Conservation (phyloP, 2,888 invertebrate species). For the Chydorus sphaericus region DNA sequence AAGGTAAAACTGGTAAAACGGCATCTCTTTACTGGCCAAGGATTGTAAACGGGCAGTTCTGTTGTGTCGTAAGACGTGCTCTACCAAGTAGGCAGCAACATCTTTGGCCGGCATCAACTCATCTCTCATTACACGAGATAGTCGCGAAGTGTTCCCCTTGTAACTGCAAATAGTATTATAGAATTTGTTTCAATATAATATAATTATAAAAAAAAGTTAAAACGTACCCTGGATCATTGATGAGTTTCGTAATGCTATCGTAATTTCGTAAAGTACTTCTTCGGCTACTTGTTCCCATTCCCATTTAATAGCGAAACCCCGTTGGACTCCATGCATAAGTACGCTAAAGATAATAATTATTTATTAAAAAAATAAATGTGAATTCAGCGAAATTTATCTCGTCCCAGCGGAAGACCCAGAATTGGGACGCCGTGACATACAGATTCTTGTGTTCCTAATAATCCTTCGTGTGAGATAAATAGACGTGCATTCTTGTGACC, state of each 20-base stretch:
- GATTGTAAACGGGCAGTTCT: not conserved
- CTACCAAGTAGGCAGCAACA: not conserved
- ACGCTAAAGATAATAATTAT: too few relatives aligned
- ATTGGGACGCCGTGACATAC: not conserved
- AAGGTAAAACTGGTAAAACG: not conserved
- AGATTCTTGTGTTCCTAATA: constrained; percentile 4
- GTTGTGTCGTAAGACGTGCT: not conserved
- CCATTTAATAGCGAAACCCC: not conserved
- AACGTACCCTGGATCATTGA: too few relatives aligned
- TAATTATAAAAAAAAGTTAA: not conserved
- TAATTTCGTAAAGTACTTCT: not conserved
- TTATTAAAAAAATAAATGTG: too few relatives aligned
- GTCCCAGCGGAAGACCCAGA: not conserved
- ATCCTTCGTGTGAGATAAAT: not conserved
- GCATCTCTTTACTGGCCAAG: not conserved
- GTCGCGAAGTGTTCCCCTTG: not conserved
- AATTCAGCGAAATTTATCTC: not conserved
- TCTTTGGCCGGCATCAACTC: not conserved
- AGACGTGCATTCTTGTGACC: not conserved
- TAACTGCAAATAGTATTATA: too few relatives aligned
- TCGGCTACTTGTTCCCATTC: constrained; percentile 6
- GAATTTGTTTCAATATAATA: not conserved
- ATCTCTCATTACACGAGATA: not conserved
- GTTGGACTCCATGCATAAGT: not conserved
- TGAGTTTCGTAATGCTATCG: too few relatives aligned